A percentile compares a stretch with the other conserved stretches of the same genome.
phyloP scores from a whole-genome alignment of 23 tunicate genomes.

The Ciona savignyi region DNA sequence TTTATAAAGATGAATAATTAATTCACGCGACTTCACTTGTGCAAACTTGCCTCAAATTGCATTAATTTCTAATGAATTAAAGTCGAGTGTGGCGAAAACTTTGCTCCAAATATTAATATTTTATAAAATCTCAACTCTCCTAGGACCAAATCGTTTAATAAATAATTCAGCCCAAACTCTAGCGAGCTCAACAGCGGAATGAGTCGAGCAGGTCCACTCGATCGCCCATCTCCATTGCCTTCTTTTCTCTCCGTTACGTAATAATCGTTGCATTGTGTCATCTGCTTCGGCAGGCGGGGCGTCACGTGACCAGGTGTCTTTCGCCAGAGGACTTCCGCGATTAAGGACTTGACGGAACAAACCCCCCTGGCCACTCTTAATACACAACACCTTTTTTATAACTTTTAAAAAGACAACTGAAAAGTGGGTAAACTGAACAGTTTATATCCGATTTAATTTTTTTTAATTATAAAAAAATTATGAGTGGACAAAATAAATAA shows the following conservation, averaged over 20 bases:
- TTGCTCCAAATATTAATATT: slow-evolving; percentile 45
- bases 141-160: slow-evolving; percentile 30
- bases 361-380: too few relatives aligned
- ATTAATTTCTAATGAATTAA: slow-evolving; percentile 23
- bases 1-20: slow-evolving; percentile 31
- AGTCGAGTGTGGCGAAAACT: slow-evolving; percentile 3
- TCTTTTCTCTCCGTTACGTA: slow-evolving; percentile 9
- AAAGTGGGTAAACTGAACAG: too few relatives aligned
- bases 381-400: too few relatives aligned
- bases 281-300: background rate
- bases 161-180: slow-evolving; percentile 41
- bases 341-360: too few relatives aligned
- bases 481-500: too few relatives aligned
- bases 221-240: too few relatives aligned
- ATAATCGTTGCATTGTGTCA: slow-evolving; percentile 1
- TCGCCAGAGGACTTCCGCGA: too few relatives aligned
- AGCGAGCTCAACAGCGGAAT: slow-evolving; percentile 2
- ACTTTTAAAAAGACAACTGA: too few relatives aligned
- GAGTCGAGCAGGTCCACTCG: background rate
- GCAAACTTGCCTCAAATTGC: slow-evolving; percentile 11
- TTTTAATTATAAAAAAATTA: too few relatives aligned
- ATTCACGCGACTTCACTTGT: background rate
- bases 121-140: slow-evolving; percentile 59
- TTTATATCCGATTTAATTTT: too few relatives aligned
- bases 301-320: slow-evolving; percentile 1